These are phyloP conservation scores for Rallus crepitans DNA, from an alignment of 2,797 vertebrate species.

Conservation along the genomic window DNA sequence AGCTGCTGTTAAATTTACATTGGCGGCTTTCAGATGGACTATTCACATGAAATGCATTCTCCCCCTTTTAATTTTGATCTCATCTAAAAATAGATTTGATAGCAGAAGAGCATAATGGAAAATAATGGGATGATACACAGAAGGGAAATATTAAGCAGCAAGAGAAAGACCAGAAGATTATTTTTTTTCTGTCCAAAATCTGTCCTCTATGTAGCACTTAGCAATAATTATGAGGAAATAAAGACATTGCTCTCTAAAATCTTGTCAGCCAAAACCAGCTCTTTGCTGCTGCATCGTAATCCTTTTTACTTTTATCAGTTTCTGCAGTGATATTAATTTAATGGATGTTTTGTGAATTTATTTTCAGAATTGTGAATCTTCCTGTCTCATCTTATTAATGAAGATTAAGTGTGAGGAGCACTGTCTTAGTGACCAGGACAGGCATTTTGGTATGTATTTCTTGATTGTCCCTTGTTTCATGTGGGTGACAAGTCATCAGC, in stretches of 20 bases:
- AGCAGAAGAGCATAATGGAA: background rate
- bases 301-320: background rate
- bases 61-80: background rate
- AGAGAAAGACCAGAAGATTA: background rate
- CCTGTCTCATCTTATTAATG: background rate
- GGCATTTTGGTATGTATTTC: background rate
- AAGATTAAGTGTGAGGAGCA: background rate
- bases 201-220: background rate
- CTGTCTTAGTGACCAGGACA: background rate
- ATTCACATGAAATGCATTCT: background rate
- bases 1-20: background rate
- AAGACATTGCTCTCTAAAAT: background rate
- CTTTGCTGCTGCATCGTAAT: background rate
- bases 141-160: background rate
- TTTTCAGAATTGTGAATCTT: background rate
- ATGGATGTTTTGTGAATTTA: background rate
- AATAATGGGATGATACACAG: background rate
- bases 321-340: background rate
- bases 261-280: background rate
- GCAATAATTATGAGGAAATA: background rate
- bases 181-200: background rate
- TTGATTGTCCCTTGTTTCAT: background rate
- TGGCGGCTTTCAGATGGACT: rapidly evolving
- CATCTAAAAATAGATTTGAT: background rate
- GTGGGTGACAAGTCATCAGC: background rate